Evolutionary conservation across 2,113 vertebrate genomes (phyloP), one percentile per base, ranked within the genome.

Genomic region (Paraplagusia blochii): DNA sequence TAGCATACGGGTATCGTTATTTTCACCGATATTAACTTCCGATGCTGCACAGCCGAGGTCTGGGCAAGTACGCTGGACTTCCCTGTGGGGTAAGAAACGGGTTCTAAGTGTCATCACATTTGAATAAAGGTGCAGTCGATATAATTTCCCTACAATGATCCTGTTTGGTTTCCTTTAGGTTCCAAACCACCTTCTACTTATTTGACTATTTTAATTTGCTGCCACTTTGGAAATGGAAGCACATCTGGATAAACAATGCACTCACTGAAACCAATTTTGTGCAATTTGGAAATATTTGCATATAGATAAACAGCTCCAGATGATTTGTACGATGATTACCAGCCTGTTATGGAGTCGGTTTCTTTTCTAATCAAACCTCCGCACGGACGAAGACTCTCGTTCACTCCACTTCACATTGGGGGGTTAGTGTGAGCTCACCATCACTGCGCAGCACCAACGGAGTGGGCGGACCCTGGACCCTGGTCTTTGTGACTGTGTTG

Each of bases 381-480:
- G 5, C 9, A 33, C 47, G 40, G 13, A 43, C 22, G 6, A 29
- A 29, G 22, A 29, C 6, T n/a, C 11, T 35, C 15, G 6, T 4
- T 6, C 13, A 17, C 7, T 8, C 39, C 44, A 35, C 14, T 39
- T n/a, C n/a, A n/a, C n/a, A n/a, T n/a, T n/a, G n/a, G 13, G 7
- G 22, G 16, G 7, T 12, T 9, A 10, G 17, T 0, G 22, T 17
- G 18, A 18, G 44, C 93, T 90, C 81, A 99, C 97, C 96, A 0
- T 98, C 97, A 0, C 92, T 96, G 52, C 95, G 92, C 51, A 99
- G 85, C 10, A 96, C 91, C 1, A 99, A 91, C 0, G 97, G 97
- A 0, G 97, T 98, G 34, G 93, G 93, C 0, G 97, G 97, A 1
- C 97, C 96, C 70, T 95, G 89, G 12, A 95, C 94, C 11, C 85